phyloP scores from a whole-genome alignment of 2,797 vertebrate species.

The Sebastes ruberrimus region DNA sequence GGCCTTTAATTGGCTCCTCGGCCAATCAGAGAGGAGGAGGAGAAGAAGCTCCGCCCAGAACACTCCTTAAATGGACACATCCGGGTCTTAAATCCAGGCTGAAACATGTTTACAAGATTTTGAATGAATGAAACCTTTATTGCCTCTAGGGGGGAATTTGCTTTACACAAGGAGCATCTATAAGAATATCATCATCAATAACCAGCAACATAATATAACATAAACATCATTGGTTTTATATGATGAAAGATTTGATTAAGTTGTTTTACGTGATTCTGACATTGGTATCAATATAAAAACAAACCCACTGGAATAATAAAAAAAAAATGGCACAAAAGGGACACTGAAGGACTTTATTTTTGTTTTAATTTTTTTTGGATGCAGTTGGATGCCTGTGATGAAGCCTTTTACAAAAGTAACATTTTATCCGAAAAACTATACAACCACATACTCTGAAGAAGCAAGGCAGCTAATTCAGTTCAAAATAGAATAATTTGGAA shows the following conservation, averaged over 20 bases:
- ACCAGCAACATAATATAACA: neutral
- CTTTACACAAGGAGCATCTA: neutral
- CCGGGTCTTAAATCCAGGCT: neutral
- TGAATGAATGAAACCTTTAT: neutral
- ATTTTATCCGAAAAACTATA: slow-evolving; percentile 96
- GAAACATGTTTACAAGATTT: neutral
- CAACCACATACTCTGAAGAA: slow-evolving; percentile 99
- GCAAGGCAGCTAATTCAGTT: slow-evolving; percentile 99
- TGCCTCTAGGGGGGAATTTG: neutral
- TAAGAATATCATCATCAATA: neutral
- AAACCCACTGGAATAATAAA: slow-evolving; percentile 73
- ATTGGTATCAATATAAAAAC: slow-evolving; percentile 86
- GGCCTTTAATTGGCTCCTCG: slow-evolving; percentile 7
- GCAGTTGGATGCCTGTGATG: slow-evolving; percentile 97
- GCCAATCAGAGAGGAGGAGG: slow-evolving; percentile 39
- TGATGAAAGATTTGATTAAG: slow-evolving; percentile 58
- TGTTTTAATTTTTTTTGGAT: slow-evolving; percentile 57
- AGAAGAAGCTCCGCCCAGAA: neutral
- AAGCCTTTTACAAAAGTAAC: slow-evolving; percentile 99
- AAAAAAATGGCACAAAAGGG: slow-evolving; percentile 89
- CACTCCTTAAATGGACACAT: neutral
- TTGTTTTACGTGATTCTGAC: slow-evolving; percentile 71
- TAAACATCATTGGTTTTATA: slow-evolving; percentile 35
- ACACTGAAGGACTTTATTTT: slow-evolving; percentile 94
- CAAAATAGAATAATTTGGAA: slow-evolving; percentile 43